phyloP scores from a whole-genome alignment of 2,113 vertebrate species.

The Fukomys damarensis region DNA sequence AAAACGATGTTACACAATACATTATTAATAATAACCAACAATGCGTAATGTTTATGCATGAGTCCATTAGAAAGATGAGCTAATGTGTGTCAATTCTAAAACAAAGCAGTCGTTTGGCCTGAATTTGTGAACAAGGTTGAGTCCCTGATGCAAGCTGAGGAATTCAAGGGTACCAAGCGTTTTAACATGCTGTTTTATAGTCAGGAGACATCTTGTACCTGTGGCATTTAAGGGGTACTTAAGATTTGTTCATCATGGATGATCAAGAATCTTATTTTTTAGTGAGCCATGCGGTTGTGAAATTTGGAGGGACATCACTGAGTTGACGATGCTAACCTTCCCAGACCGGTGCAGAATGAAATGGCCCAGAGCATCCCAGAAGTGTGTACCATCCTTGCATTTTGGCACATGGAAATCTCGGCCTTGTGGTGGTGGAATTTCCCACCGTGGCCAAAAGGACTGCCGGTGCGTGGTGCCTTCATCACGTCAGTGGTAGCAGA shows the following conservation, averaged over 20 bases:
- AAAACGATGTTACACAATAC: slow-evolving; percentile 85
- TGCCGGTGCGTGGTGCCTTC: not conserved
- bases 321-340: slow-evolving; percentile 60
- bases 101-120: slow-evolving; percentile 80
- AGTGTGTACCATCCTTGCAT: slow-evolving; percentile 41
- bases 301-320: slow-evolving; percentile 66
- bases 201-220: slow-evolving; percentile 58
- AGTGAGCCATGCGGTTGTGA: slow-evolving; percentile 73
- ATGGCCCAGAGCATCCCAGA: slow-evolving; percentile 50
- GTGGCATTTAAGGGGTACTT: slow-evolving; percentile 62
- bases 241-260: slow-evolving; percentile 64
- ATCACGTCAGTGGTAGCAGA: slow-evolving; percentile 86
- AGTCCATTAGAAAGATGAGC: slow-evolving; percentile 85
- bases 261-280: slow-evolving; percentile 71
- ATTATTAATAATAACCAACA: slow-evolving; percentile 90
- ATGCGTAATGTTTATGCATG: slow-evolving; percentile 86
- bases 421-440: slow-evolving; percentile 39
- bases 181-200: slow-evolving; percentile 75
- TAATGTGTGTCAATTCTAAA: slow-evolving; percentile 81
- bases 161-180: slow-evolving; percentile 55
- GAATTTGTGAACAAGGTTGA: slow-evolving; percentile 80
- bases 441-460: not conserved
- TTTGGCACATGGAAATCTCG: not conserved
- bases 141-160: slow-evolving; percentile 70
- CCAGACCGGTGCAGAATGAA: slow-evolving; percentile 68